Evolutionary conservation across 1,140 invertebrate genomes (phyloP).

Genomic region (Atopsyche davidsoni): DNA sequence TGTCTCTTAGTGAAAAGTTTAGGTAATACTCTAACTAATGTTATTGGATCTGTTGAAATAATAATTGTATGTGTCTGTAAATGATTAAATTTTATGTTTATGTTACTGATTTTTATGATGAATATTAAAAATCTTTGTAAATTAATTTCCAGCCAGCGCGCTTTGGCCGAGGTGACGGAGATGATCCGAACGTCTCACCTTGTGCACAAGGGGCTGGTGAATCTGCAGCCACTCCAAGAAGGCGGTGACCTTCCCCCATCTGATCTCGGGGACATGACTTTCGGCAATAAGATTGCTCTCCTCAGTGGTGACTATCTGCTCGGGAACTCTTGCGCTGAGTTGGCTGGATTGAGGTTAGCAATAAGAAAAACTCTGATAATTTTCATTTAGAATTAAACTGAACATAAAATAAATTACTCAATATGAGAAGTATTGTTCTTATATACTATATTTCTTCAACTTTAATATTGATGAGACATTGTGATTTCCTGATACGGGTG

Average conservation of each 20-base stretch:
- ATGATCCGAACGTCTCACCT: slow-evolving; percentile 96
- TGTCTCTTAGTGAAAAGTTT: no score
- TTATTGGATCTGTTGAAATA: no score
- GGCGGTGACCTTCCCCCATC: slow-evolving; percentile 43
- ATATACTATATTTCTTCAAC: slow-evolving; percentile 1
- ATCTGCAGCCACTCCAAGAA: slow-evolving; percentile 58
- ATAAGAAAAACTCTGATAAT: no score
- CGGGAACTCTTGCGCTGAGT: slow-evolving; percentile 80
- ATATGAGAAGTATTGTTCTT: not conserved
- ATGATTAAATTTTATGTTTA: no score
- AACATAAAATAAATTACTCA: slow-evolving; percentile 6
- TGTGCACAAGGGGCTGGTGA: slow-evolving; percentile 88
- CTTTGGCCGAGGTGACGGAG: slow-evolving; percentile 90
- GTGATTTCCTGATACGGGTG: no score
- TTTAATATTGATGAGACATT: slow-evolving; percentile 4
- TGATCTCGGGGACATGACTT: slow-evolving; percentile 73
- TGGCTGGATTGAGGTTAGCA: slow-evolving; percentile 73
- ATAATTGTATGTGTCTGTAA: no score
- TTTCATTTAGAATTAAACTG: not conserved
- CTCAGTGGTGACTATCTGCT: slow-evolving; percentile 89
- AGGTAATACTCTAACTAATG: no score
- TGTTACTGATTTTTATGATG: no score
- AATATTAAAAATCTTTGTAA: no score
- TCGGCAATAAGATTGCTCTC: slow-evolving; percentile 92
- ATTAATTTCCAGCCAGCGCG: slow-evolving; percentile 63